Evolutionary conservation across 1,140 invertebrate species (phyloP).

Genomic region (Penaeus japonicus): DNA sequence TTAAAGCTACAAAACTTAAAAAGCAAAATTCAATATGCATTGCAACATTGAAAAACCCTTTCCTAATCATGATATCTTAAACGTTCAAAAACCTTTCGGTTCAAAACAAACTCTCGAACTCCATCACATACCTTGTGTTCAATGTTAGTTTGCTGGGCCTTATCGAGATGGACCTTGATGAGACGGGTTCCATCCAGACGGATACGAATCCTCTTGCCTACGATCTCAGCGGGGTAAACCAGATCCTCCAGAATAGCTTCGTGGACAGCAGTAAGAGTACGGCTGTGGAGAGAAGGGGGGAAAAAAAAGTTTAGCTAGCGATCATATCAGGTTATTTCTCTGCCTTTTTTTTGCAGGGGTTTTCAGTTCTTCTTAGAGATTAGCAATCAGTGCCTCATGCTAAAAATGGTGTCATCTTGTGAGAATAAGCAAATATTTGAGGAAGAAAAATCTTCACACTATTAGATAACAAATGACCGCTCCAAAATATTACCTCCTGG

Average conservation of each 20-base stretch:
- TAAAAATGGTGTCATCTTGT: conserved; percentile 22
- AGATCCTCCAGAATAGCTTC: conserved; percentile 96
- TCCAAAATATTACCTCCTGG: conserved; percentile 75
- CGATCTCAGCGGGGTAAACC: conserved; percentile 98
- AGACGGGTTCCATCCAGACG: conserved; percentile 95
- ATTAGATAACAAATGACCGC: too few species aligned
- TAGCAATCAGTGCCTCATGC: conserved; percentile 19
- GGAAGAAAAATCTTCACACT: too few species aligned
- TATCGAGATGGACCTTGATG: conserved; percentile 98
- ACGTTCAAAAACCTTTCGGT: neutral
- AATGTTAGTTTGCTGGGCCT: conserved; percentile 97
- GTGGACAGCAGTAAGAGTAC: conserved; percentile 97
- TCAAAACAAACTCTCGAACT: neutral
- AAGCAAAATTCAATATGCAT: too few species aligned
- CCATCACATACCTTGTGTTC: conserved; percentile 90
- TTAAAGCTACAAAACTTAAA: neutral
- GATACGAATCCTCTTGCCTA: conserved; percentile 96
- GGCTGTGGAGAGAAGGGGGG: conserved; percentile 66
- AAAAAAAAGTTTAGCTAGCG: neutral
- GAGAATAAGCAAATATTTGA: neutral
- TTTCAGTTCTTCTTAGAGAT: conserved; percentile 54
- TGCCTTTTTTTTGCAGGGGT: too few species aligned
- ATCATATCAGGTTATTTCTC: too few species aligned
- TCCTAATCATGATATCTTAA: too few species aligned
- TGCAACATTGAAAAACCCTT: too few species aligned